Evolutionary conservation across 2,113 vertebrate species (phyloP).

Genomic region (Martes martes): DNA sequence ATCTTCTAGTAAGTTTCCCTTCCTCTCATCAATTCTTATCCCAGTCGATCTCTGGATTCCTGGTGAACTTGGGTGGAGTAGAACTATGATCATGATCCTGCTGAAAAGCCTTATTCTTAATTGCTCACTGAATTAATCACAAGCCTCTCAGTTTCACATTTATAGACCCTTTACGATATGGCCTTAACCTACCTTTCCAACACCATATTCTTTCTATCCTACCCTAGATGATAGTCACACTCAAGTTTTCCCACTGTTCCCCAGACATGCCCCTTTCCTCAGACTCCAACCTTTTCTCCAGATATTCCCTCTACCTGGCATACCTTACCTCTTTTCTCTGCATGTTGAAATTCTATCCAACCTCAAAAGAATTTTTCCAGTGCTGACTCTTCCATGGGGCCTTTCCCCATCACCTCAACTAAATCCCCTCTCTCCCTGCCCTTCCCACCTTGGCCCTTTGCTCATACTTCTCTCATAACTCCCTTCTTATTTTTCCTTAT

Average conservation of each 20-base stretch:
- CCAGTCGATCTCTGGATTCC: neutral
- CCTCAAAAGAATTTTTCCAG: neutral
- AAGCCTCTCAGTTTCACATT: neutral
- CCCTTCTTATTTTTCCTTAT: neutral
- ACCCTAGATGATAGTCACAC: neutral
- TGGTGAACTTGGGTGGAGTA: neutral
- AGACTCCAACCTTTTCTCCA: neutral
- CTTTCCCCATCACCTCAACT: neutral
- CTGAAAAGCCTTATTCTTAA: neutral
- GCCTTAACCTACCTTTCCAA: neutral
- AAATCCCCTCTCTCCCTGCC: neutral
- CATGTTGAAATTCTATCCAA: neutral
- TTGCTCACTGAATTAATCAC: neutral
- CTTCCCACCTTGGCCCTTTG: neutral
- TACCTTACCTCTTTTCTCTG: neutral
- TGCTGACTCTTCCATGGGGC: neutral
- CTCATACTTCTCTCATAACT: neutral
- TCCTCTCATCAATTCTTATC: neutral
- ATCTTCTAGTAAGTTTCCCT: neutral
- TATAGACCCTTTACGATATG: neutral
- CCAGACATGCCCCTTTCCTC: neutral
- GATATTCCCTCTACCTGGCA: neutral
- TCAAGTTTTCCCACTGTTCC: neutral
- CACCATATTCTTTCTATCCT: neutral
- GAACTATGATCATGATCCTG: neutral